Base-by-base conservation (phyloP, 2,113 vertebrate species). In the Sitta europaea region DNA sequence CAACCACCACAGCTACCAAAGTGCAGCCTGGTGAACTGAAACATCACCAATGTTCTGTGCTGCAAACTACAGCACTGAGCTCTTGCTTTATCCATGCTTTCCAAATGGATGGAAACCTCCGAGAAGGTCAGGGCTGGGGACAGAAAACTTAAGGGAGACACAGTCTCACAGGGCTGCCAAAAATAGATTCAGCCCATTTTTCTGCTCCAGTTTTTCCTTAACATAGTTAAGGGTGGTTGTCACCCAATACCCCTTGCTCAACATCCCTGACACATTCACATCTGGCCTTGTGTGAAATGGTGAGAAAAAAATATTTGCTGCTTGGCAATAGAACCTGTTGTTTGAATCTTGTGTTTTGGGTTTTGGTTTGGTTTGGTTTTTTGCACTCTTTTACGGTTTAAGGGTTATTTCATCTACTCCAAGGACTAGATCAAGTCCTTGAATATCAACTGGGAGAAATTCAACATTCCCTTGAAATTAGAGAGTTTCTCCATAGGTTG, bases 21-120 rank as follows among this genome's bases (percentile, higher is more conserved):
- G 19, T 27, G 28, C 48, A 88, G 36, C 45, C 42, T 38, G n/a
- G 35, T 82, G 62, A 25, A 2, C 38, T 54, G 17, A 72, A 65
- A 45, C 5, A 14, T 23, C 40, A 25, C 28, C 23, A 23, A 0
- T 1, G 0, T 23, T 35, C 47, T 63, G 43, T 33, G 5, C 21
- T 58, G 38, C 38, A 79, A 33, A 27, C 25, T 5, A 3, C 13
- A 51, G 11, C 8, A 0, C 21, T 15, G 29, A 83, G 55, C 11
- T 0, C 11, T 66, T 45, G 23, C 4, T 93, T 67, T 67, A 48
- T 21, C 45, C 1, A 0, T 31, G 20, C 19, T 72, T 91, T 57
- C 14, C 70, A 55, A 87, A 35, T 3, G 14, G 10, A 43, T 72
- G 53, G 70, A 71, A 81, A 36, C 14, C 2, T 50, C 38, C 62